These are phyloP conservation scores for Tringa solitaria DNA, from an alignment of 2,113 vertebrate species.

Conservation along the genomic window DNA sequence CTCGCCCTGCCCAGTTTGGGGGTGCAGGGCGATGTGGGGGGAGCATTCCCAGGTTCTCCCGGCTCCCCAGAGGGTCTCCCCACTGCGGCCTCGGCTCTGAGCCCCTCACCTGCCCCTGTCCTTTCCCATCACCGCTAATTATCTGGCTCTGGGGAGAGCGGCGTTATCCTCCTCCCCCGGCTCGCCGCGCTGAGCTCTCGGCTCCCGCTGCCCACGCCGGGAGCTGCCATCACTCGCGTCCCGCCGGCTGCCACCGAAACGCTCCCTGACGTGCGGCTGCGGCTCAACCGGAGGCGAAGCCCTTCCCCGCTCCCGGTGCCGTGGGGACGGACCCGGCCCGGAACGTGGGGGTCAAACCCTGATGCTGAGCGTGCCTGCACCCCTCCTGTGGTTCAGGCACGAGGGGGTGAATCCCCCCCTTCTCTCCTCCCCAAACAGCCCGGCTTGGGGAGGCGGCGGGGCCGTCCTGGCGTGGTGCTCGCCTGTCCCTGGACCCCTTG, in stretches of 20 bases:
- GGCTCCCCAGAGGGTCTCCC: background rate
- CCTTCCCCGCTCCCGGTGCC: background rate
- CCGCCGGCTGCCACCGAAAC: background rate
- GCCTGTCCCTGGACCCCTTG: background rate
- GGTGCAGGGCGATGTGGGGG: background rate
- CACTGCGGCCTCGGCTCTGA: accelerated
- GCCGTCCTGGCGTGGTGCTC: background rate
- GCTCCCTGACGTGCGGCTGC: background rate
- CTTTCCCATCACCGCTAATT: background rate
- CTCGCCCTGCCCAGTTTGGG: background rate
- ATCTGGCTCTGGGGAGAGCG: background rate
- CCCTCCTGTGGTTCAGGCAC: background rate
- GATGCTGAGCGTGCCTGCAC: accelerated
- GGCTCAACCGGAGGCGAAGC: background rate
- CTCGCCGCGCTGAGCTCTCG: background rate
- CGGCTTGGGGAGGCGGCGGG: background rate
- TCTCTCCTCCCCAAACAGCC: background rate
- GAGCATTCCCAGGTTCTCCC: background rate
- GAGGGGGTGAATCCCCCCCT: background rate
- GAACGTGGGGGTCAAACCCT: background rate
- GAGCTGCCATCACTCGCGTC: background rate
- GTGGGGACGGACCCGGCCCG: accelerated
- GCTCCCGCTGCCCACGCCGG: background rate
- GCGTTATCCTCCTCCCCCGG: background rate
- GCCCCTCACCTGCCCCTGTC: background rate